Evolutionary conservation across 1,140 invertebrate species (phyloP).

Genomic region (Penaeus japonicus): DNA sequence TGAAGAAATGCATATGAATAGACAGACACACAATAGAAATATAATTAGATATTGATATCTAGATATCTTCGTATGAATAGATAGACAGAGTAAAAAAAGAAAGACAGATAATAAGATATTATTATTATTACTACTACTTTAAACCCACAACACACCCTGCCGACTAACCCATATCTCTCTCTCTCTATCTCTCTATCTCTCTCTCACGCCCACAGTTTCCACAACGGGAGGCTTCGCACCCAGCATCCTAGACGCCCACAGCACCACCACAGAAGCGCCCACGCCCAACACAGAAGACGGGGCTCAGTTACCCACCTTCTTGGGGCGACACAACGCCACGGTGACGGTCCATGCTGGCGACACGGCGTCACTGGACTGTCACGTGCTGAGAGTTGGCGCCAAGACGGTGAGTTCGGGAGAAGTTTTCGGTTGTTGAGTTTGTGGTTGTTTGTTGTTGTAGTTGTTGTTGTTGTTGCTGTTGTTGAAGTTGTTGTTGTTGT

Average conservation of each 20-base stretch:
- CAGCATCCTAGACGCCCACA: conserved; percentile 22
- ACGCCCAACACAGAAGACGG: not conserved
- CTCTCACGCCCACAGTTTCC: not conserved
- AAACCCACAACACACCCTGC: not conserved
- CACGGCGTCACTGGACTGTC: conserved; percentile 33
- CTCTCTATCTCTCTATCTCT: not conserved
- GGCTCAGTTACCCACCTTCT: conserved; percentile 7
- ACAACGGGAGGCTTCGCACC: conserved; percentile 32
- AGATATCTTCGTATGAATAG: too few relatives aligned
- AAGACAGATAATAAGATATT: not conserved
- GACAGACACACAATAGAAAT: not conserved
- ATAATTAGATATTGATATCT: too few relatives aligned
- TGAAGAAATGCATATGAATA: too few relatives aligned
- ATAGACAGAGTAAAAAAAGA: not conserved
- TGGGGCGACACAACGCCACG: conserved; percentile 32
- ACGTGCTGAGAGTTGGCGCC: conserved; percentile 31
- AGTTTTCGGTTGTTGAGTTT: too few relatives aligned
- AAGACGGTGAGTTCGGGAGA: conserved; percentile 44
- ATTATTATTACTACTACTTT: not conserved
- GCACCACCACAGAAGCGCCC: not conserved
- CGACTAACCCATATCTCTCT: not conserved
- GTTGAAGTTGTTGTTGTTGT: too few relatives aligned
- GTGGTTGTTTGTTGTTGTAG: too few relatives aligned
- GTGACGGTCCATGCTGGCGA: conserved; percentile 30
- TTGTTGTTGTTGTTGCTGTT: too few relatives aligned